Conservation (phyloP, 1,140 invertebrate species). For the Marisa cornuarietis region DNA sequence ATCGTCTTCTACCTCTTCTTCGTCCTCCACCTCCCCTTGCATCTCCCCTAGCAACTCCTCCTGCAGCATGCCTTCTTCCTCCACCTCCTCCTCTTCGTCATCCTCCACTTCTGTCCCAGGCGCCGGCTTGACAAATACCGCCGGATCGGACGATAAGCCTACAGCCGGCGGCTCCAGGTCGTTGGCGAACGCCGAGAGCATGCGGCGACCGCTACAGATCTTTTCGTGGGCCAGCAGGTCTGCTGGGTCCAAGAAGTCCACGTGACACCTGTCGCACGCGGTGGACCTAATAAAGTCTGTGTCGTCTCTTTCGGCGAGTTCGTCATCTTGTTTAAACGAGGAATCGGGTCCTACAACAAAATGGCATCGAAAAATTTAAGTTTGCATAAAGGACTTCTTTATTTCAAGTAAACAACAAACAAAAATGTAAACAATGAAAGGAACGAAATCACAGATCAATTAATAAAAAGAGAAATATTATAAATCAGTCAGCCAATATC, state of each 20-base stretch:
- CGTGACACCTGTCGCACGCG: slow-evolving; percentile 11
- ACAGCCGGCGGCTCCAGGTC: neutral
- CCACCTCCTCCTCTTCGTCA: slow-evolving; percentile 19
- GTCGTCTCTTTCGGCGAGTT: neutral
- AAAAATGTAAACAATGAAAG: neutral
- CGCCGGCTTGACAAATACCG: neutral
- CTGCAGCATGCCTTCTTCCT: slow-evolving; percentile 22
- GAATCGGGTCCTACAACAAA: neutral
- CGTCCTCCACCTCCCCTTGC: slow-evolving; percentile 16
- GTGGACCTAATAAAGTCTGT: neutral
- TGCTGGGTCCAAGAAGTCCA: neutral
- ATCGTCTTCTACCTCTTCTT: slow-evolving; percentile 11
- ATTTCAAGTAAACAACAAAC: neutral
- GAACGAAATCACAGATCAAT: neutral
- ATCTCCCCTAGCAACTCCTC: slow-evolving; percentile 11
- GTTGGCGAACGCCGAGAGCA: neutral
- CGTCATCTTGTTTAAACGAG: neutral
- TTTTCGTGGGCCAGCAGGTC: slow-evolving; percentile 17
- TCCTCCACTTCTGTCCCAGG: neutral
- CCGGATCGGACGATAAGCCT: neutral
- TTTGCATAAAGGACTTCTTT: neutral
- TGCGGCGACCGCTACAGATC: neutral
- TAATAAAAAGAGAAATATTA: neutral
- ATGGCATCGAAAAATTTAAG: neutral
- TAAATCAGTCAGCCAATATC: neutral